Conservation (phyloP, 2,113 vertebrate genomes). For the Perccottus glenii region DNA sequence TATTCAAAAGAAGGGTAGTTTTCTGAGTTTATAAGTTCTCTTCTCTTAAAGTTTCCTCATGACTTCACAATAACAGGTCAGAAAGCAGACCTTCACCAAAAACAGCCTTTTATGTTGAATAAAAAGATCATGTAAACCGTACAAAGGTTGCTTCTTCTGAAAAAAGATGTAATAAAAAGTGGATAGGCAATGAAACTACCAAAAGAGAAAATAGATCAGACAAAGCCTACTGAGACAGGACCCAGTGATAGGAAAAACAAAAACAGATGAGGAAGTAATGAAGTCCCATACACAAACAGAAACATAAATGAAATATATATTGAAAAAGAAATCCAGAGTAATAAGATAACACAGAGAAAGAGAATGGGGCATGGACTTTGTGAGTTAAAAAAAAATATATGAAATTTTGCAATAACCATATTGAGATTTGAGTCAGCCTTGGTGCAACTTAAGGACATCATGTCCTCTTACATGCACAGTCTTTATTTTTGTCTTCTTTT, state of each 20-base stretch:
- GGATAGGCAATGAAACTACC: constrained; percentile 15
- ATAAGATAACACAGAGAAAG: constrained; percentile 32
- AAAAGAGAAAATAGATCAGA: constrained; percentile 23
- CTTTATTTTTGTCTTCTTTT: constrained; percentile 16
- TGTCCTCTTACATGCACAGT: constrained; percentile 15
- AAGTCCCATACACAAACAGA: constrained; percentile 47
- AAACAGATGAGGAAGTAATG: constrained; percentile 44
- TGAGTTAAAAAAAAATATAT: constrained; percentile 21
- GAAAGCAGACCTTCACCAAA: background rate
- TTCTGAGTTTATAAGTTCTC: too few relatives aligned
- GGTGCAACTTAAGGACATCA: constrained; percentile 44
- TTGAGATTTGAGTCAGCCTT: constrained; percentile 31
- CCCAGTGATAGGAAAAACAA: constrained; percentile 22
- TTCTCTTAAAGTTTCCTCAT: background rate
- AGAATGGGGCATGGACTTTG: constrained; percentile 24
- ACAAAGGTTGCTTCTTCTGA: constrained; percentile 22
- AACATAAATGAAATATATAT: constrained; percentile 54
- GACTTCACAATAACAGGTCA: background rate
- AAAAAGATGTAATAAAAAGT: constrained; percentile 25
- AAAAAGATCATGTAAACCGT: background rate
- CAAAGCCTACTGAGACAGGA: constrained; percentile 20
- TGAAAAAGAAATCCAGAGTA: constrained; percentile 27
- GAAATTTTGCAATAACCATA: constrained; percentile 33
- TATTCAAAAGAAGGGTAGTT: too few relatives aligned
- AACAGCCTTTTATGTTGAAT: background rate